Evolutionary conservation across 2,797 vertebrate genomes (phyloP), one percentile per base, ranked within the genome.

Genomic region (Schizopygopsis malacanthus): DNA sequence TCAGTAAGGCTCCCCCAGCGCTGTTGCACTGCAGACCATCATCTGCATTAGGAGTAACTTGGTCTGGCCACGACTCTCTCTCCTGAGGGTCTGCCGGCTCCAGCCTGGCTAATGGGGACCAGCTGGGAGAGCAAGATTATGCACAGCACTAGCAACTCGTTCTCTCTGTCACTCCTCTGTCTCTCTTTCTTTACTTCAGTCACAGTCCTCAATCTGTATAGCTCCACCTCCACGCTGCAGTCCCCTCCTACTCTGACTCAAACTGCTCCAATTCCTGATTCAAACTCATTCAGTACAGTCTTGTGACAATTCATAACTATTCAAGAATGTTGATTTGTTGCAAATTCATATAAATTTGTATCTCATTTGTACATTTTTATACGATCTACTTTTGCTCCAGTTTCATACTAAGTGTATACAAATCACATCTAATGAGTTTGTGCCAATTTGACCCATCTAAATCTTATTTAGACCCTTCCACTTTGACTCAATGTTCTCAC

Each of bases 101-200:
- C 93, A 89, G 92, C 65, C 90, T 90, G 86, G 28, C 94, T 96
- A 93, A 96, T 94, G 88, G 85, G 93, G 90, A 92, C 92, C 96
- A 95, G 95, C 95, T 96, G 95, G 90, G 86, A 13, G 84, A 90
- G 84, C 47, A 70, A 71, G 47, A 81, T 79, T 84, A 78, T 39
- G 6, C 56, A 83, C 43, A n/a, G 88, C 65, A 73, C 89, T 87
- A 85, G 77, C 52, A 43, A 87, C 77, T 86, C 15, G 2, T 56
- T 82, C 50, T 76, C 45, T 82, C 54, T 22, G 41, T 52, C 56
- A 69, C 59, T 76, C 61, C n/a, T 43, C 83, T 33, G 63, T 73
- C 85, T 86, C 84, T 83, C 77, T 89, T 78, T 81, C 83, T 16
- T 85, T 50, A 88, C 88, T 91, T 88, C 90, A 86, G 87, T 86